Conservation (phyloP, 2,888 invertebrate species). For the Blastobasis adustella region DNA sequence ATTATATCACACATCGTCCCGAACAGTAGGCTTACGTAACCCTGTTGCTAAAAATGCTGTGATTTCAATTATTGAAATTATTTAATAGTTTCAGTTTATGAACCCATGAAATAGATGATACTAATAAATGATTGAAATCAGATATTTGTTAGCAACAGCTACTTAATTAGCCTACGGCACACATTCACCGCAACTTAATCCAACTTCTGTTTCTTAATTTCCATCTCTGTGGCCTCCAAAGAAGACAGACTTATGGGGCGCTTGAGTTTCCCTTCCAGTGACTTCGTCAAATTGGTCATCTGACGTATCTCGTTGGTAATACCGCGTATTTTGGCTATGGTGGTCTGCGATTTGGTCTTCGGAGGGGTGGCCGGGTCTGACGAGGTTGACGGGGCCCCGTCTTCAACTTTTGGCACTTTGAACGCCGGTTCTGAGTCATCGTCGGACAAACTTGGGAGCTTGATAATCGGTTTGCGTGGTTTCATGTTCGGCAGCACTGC, state of each 20-base stretch:
- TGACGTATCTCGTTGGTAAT: constrained; percentile 49
- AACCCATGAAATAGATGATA: no score
- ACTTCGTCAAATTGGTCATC: constrained; percentile 34
- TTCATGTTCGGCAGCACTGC: constrained; percentile 62
- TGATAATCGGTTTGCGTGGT: constrained; percentile 53
- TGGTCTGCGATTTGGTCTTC: constrained; percentile 24
- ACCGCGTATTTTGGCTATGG: constrained; percentile 40
- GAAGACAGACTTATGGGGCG: constrained; percentile 21
- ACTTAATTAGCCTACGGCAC: background rate
- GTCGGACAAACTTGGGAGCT: constrained; percentile 51
- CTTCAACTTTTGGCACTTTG: constrained; percentile 25
- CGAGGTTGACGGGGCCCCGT: constrained; percentile 24
- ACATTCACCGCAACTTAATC: constrained; percentile 20
- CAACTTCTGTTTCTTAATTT: constrained; percentile 38
- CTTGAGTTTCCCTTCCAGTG: constrained; percentile 33
- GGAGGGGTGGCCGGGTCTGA: constrained; percentile 16
- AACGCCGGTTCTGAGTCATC: constrained; percentile 30
- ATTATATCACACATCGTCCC: no score
- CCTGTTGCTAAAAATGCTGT: no score
- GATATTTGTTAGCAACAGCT: no score
- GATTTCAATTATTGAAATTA: background rate
- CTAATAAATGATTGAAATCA: no score
- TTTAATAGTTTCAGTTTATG: no score
- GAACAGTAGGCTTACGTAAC: no score
- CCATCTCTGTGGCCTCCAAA: constrained; percentile 21